A percentile compares a stretch with the other conserved stretches of the same genome.
Conservation (phyloP, 2,113 vertebrate genomes). For the Chinchilla lanigera region DNA sequence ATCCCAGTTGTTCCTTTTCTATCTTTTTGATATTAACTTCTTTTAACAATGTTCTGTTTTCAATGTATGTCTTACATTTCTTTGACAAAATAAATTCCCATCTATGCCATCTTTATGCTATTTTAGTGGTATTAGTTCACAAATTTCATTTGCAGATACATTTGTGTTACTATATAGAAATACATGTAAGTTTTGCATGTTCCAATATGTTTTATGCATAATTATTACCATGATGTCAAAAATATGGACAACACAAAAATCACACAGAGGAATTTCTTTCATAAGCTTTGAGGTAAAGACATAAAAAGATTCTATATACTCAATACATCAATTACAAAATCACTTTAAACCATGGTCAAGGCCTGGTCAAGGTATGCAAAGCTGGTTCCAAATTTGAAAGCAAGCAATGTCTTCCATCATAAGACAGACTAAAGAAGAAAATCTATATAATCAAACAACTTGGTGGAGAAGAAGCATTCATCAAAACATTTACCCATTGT, state of each 20-base stretch:
- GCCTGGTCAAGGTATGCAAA: not conserved
- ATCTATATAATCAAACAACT: not conserved
- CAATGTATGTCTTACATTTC: too few relatives aligned
- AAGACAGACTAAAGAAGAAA: not conserved
- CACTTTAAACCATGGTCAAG: not conserved
- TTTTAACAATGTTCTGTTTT: too few relatives aligned
- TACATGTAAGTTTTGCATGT: not conserved
- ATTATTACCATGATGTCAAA: not conserved
- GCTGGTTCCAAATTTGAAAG: not conserved
- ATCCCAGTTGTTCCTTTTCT: too few relatives aligned
- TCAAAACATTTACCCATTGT: not conserved
- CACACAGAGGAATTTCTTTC: not conserved
- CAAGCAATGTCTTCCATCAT: not conserved
- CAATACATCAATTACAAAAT: not conserved
- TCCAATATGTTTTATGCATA: not conserved
- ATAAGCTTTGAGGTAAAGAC: not conserved
- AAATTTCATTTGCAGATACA: not conserved
- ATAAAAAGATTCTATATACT: not conserved
- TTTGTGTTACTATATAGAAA: not conserved
- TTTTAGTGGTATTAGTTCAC: too few relatives aligned
- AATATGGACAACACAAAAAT: not conserved
- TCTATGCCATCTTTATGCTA: too few relatives aligned
- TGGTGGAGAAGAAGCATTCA: not conserved
- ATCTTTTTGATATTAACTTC: too few relatives aligned
- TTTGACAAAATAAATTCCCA: too few relatives aligned